Evolutionary conservation across 1,140 invertebrate genomes (phyloP), one percentile per base, ranked within the genome.

Genomic region (Brachystomella parvula): DNA sequence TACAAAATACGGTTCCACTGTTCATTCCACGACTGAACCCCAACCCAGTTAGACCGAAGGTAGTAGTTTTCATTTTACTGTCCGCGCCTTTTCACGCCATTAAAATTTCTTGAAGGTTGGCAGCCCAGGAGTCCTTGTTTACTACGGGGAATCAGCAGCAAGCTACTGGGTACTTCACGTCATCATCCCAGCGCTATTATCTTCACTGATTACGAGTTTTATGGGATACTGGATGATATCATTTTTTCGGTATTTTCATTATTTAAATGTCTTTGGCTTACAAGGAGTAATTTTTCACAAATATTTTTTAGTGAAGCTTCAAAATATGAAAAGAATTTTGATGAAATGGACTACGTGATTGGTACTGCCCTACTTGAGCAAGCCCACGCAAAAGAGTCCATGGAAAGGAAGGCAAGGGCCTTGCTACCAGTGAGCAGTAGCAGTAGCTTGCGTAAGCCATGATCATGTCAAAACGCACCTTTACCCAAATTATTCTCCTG

Each of bases 341-440:
- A 47, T 2, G 61, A 63, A 32, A 63, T 63, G 61, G 61, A 63
- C 32, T 63, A 63, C 29, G 61, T 63, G 44, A 63, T 63, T 21
- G 61, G 61, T n/a, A 63, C 39, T 12, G 61, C 61, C 2, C 29
- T 63, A 53, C 35, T 31, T 3, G 60, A 62, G 33, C 21, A 62
- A 24, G 24, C 6, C 3, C 9, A 26, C 3, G 15, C 12, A 19
- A 53, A 53, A 24, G 49, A 53, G 24, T 9, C 49, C 9, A 9
- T 44, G 39, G n/a, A 44, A n/a, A 53, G 12, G 12, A 9, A 53
- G 21, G 49, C 9, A 6, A 53, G 24, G 24, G 21, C 49, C n/a
- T n/a, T n/a, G n/a, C n/a, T n/a, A n/a, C n/a, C n/a, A n/a, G n/a
- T n/a, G n/a, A n/a, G n/a, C n/a, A n/a, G n/a, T n/a, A n/a, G n/a